Conservation (phyloP, 1,140 invertebrate genomes). For the Sinella curviseta region DNA sequence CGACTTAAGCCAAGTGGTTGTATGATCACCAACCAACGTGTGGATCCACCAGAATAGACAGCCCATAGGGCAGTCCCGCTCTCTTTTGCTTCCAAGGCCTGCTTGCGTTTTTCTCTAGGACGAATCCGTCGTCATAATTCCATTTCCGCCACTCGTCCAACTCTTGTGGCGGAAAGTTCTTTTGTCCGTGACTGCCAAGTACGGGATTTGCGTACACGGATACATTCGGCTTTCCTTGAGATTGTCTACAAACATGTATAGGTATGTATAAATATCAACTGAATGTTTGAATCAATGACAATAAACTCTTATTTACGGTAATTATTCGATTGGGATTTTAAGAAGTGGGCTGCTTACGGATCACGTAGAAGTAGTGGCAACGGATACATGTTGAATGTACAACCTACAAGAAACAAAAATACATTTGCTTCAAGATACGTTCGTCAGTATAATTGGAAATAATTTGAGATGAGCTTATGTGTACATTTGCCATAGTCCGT, state of each 20-base stretch:
- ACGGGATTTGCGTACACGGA: not conserved
- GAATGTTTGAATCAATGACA: too few species aligned
- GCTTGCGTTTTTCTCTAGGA: not conserved
- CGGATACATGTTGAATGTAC: conserved; percentile 40
- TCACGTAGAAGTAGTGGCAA: not conserved
- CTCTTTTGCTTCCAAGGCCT: conserved; percentile 25
- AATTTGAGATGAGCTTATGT: not conserved
- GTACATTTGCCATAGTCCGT: conserved; percentile 39
- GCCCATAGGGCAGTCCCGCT: conserved; percentile 31
- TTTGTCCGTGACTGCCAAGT: not conserved
- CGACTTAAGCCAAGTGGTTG: too few species aligned
- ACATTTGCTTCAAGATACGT: too few species aligned
- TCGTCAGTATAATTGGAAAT: too few species aligned
- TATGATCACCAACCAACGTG: too few species aligned
- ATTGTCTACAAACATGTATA: not conserved
- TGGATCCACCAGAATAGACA: conserved; percentile 37
- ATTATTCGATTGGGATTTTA: too few species aligned
- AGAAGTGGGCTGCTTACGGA: not conserved
- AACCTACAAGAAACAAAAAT: conserved; percentile 2
- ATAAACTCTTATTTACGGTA: too few species aligned
- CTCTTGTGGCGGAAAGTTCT: not conserved
- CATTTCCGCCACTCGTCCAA: conserved; percentile 26
- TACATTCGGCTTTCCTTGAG: not conserved
- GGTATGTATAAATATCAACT: not conserved
- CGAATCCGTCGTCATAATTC: conserved; percentile 30